Evolutionary conservation across 1,140 invertebrate genomes (phyloP), one percentile per base, ranked within the genome.

Genomic region (Harpegnathos saltator): DNA sequence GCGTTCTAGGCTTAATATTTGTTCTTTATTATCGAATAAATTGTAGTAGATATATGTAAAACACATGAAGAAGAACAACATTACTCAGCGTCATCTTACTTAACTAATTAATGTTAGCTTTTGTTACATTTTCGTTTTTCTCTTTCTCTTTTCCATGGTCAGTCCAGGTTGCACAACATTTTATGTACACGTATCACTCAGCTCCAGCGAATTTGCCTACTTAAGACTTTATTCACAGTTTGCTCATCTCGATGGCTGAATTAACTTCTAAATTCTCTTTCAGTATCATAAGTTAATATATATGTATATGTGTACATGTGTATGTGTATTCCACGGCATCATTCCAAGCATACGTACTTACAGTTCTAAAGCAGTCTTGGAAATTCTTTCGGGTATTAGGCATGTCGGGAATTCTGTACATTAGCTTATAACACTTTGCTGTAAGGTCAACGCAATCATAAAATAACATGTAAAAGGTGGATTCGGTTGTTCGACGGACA

Each of bases 41-140:
- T 92, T 89, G 83, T 90, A 87, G 83, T 90, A 87, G 89, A 91
- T 91, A 90, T 89, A 92, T 83, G 85, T 89, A 89, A 92, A 92
- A 91, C 89, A 92, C 90, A 87, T 88, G 83, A 81, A 89, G 88
- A 90, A 90, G 88, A 90, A 90, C 86, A 91, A 89, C 89, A 85
- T 91, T 92, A 91, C 85, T 88, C 89, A 84, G 87, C 89, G 91
- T 90, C 63, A 73, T 83, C 83, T 90, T 87, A 90, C 86, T 84
- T 88, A 89, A 89, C 65, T 88, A 91, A 89, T 91, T 68, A 88
- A 89, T 85, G 48, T 86, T 90, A 87, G 62, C 71, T 73, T 91
- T 91, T 88, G 69, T 90, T 91, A 92, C 88, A 90, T 68, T 48
- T 66, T 15, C 33, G 9, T 48, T 7, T 50, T 33, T 33, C 22